These are phyloP conservation scores for Chiloscyllium punctatum DNA, from an alignment of 2,797 vertebrate species.

Conservation along the genomic window DNA sequence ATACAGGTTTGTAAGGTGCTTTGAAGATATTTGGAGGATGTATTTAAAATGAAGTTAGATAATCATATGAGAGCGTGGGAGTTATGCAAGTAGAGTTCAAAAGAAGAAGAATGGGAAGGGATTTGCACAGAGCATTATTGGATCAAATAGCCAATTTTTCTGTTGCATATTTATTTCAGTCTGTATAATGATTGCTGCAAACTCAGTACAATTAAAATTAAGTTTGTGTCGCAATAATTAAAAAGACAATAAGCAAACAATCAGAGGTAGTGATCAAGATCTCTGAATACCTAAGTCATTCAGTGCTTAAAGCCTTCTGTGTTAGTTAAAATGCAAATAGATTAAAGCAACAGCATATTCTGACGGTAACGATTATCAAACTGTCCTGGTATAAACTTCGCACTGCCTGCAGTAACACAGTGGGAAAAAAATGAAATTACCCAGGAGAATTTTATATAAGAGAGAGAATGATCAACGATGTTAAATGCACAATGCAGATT, in stretches of 20 bases:
- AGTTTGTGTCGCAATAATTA: background rate
- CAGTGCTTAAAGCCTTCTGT: background rate
- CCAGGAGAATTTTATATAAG: background rate
- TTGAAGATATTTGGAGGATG: too few species aligned
- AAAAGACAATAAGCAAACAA: background rate
- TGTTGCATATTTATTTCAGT: background rate
- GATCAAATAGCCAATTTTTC: background rate
- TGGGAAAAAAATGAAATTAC: background rate
- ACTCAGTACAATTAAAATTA: background rate
- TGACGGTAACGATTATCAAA: background rate
- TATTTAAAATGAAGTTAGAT: background rate
- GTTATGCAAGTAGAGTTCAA: background rate
- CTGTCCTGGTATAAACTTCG: background rate
- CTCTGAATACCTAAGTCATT: background rate
- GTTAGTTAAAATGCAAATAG: slow-evolving; percentile 6
- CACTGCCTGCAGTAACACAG: background rate
- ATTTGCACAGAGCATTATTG: background rate
- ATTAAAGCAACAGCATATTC: background rate
- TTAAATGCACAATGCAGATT: background rate
- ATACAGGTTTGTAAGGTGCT: too few species aligned
- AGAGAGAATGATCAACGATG: background rate
- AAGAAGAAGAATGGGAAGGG: background rate
- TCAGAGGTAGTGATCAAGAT: background rate
- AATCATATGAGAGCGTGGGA: background rate
- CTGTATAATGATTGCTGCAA: background rate